These are phyloP conservation scores for Dipodomys ordii DNA, from an alignment of 2,113 vertebrate genomes.

Conservation along the genomic window DNA sequence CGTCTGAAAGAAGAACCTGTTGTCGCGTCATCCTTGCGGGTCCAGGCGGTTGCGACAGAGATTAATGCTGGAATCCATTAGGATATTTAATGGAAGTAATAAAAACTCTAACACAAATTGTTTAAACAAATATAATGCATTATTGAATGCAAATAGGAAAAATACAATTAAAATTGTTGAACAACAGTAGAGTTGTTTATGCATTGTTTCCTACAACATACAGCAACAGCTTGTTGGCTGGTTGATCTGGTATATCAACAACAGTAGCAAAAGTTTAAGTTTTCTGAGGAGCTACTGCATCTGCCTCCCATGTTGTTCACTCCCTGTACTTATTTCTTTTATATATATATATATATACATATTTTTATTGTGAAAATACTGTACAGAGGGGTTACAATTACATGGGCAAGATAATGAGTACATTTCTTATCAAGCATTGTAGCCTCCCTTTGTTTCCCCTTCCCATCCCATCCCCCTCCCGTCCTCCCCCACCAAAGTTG, in stretches of 20 bases:
- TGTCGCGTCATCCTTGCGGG: too few relatives aligned
- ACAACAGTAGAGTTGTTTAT: background rate
- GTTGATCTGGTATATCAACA: background rate
- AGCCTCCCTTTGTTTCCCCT: too few relatives aligned
- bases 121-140: background rate
- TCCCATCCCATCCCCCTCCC: too few relatives aligned
- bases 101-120: background rate
- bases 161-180: background rate
- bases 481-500: too few relatives aligned
- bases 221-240: background rate
- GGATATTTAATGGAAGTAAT: background rate
- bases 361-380: background rate
- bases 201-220: too few relatives aligned
- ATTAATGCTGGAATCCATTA: background rate
- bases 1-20: too few relatives aligned
- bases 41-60: too few relatives aligned
- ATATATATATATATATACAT: too few relatives aligned
- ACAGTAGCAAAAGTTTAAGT: background rate
- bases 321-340: background rate
- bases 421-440: too few relatives aligned
- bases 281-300: background rate
- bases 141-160: background rate
- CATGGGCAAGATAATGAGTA: too few relatives aligned
- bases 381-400: too few relatives aligned
- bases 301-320: background rate